Conservation (phyloP, 1,140 invertebrate species). For the Aphelinus atriplicis region DNA sequence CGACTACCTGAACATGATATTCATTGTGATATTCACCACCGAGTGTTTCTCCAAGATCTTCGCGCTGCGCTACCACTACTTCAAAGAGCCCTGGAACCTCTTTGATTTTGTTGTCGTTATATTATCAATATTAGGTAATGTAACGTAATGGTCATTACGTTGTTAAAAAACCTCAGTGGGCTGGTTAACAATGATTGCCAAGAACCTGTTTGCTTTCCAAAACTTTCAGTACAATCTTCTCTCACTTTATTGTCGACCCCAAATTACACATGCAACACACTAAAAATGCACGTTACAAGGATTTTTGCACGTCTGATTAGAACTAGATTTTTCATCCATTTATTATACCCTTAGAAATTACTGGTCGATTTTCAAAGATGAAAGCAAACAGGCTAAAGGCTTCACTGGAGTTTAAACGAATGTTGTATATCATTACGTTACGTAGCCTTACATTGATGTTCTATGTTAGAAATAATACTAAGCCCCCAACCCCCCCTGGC, state of each 20-base stretch:
- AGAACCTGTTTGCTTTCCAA: conserved; percentile 55
- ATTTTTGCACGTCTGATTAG: conserved; percentile 28
- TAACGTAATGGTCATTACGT: conserved; percentile 64
- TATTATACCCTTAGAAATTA: neutral
- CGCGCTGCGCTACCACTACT: conserved; percentile 96
- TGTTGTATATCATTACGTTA: conserved; percentile 64
- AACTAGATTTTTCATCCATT: conserved; percentile 26
- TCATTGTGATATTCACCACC: conserved; percentile 97
- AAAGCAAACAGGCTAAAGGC: conserved; percentile 57
- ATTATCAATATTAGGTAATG: conserved; percentile 94
- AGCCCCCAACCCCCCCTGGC: neutral
- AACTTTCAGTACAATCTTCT: conserved; percentile 2
- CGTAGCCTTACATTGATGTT: conserved; percentile 67
- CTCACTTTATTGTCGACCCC: neutral
- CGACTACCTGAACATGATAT: conserved; percentile 94
- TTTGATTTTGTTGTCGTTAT: conserved; percentile 99
- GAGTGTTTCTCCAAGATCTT: conserved; percentile 98
- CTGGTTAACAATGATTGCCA: conserved; percentile 3
- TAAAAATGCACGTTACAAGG: conserved; percentile 22
- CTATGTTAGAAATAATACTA: conserved; percentile 17
- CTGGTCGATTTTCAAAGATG: neutral
- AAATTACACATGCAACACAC: conserved; percentile 11
- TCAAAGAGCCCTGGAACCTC: conserved; percentile 99
- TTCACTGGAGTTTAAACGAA: conserved; percentile 65
- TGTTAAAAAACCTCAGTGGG: conserved; percentile 55